These are phyloP conservation scores for Rhinogobius similis DNA, from an alignment of 2,113 vertebrate genomes.

Conservation along the genomic window DNA sequence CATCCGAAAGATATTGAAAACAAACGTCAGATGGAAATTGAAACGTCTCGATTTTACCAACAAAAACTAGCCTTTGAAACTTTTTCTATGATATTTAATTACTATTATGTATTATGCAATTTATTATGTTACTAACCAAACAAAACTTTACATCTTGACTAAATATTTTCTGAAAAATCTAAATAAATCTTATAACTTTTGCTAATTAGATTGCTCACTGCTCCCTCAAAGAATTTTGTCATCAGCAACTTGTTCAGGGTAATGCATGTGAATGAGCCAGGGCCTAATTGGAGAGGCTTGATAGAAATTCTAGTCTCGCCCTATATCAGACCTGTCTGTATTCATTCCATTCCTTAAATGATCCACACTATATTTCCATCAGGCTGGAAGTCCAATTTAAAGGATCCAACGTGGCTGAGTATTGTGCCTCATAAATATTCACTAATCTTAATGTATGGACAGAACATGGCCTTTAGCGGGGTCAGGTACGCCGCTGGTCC, in stretches of 20 bases:
- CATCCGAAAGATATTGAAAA: too few species aligned
- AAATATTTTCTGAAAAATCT: too few species aligned
- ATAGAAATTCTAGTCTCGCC: conserved; percentile 23
- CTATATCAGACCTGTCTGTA: conserved; percentile 4
- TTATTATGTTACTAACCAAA: too few species aligned
- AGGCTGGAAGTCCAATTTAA: conserved; percentile 11
- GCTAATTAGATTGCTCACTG: not conserved
- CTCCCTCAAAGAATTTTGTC: conserved; percentile 3
- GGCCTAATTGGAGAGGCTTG: conserved; percentile 31
- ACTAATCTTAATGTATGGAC: conserved; percentile 15
- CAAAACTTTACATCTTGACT: not conserved
- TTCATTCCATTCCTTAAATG: conserved; percentile 26
- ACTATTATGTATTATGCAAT: too few species aligned
- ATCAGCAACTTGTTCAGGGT: conserved; percentile 11
- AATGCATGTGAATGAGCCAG: conserved; percentile 17
- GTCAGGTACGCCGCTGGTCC: not conserved
- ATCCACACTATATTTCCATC: not conserved
- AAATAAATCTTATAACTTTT: not conserved
- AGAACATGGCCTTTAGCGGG: not conserved
- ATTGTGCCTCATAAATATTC: conserved; percentile 27
- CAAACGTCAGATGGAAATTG: too few species aligned
- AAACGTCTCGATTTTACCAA: too few species aligned
- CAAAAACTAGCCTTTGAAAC: too few species aligned
- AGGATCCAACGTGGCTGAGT: not conserved
- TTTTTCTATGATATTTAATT: too few species aligned